Evolutionary conservation across 2,113 vertebrate genomes (phyloP), one percentile per base, ranked within the genome.

Genomic region (Tenrec ecaudatus): DNA sequence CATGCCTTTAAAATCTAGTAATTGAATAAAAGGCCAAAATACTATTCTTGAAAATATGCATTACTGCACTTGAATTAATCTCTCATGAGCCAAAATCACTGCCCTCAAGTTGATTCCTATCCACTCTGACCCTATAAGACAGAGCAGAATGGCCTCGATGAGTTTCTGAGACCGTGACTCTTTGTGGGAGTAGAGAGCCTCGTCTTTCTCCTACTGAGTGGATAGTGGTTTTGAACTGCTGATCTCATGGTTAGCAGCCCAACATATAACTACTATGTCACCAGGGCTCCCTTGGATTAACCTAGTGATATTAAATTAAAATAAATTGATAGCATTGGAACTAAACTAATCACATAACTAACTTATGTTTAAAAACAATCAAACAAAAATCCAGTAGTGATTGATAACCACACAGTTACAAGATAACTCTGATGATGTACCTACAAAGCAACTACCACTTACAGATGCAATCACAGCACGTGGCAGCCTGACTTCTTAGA

Each of bases 1-100:
- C 68, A 15, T 62, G 20, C 77, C 81, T 93, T 93, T 83, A 80
- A 94, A 84, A 27, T 66, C 73, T 53, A 78, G 68, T 82, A 64
- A 23, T 1, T 47, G 83, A 14, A 40, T 33, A 3, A 47, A 78
- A 36, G 58, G 12, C 25, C 47, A 73, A 1, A 76, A 69, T 43
- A 40, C 2, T 62, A 68, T 80, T n/a, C 79, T 53, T 36, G 23
- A 20, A 89, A 90, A 75, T n/a, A 22, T 40, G 9, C 20, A 73
- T 69, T 27, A 22, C 36, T 58, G 40, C 1, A 80, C 75, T 80
- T 62, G 29, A 36, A 40, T 66, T 86, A 82, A 90, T 12, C 22
- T 29, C 47, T 53, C 47, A 53, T 14, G 12, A 53, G 47, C 47
- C 47, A 10, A 53, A 14, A 53, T 53, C 47, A 53, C 47, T 53